These are phyloP conservation scores for Dolichotis patagonum DNA, from an alignment of 2,113 vertebrate species.

Conservation along the genomic window DNA sequence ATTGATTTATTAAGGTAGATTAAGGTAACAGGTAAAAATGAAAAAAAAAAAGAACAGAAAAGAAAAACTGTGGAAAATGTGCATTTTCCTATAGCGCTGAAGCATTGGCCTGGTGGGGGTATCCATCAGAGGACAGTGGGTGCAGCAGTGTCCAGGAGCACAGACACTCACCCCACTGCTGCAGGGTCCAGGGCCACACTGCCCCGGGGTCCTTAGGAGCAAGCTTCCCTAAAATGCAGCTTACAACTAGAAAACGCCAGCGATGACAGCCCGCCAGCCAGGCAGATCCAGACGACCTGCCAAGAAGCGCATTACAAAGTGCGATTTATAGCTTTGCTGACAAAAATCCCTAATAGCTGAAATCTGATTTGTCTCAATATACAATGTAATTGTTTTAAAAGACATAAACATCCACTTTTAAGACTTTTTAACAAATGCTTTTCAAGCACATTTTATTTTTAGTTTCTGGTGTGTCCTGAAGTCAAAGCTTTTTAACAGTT, in stretches of 20 bases:
- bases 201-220: not conserved
- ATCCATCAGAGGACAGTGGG: constrained; percentile 85
- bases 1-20: constrained; percentile 71
- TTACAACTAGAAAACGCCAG: constrained; percentile 15
- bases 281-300: constrained; percentile 36
- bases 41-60: not conserved
- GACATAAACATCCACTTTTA: not conserved
- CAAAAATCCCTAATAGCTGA: constrained; percentile 19
- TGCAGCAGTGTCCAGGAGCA: constrained; percentile 81
- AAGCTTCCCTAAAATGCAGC: not conserved
- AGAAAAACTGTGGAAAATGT: constrained; percentile 76
- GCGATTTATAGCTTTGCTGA: constrained; percentile 57
- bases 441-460: not conserved
- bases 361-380: not conserved
- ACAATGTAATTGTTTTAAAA: not conserved
- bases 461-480: not conserved
- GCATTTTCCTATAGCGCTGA: constrained; percentile 83
- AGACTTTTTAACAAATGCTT: not conserved
- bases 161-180: constrained; percentile 75
- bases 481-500: not conserved
- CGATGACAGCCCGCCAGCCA: constrained; percentile 54
- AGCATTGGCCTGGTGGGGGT: constrained; percentile 82
- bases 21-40: constrained; percentile 57
- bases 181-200: not conserved
- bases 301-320: constrained; percentile 47